Base-by-base conservation (phyloP, 2,888 invertebrate species). In the Mimas tiliae region DNA sequence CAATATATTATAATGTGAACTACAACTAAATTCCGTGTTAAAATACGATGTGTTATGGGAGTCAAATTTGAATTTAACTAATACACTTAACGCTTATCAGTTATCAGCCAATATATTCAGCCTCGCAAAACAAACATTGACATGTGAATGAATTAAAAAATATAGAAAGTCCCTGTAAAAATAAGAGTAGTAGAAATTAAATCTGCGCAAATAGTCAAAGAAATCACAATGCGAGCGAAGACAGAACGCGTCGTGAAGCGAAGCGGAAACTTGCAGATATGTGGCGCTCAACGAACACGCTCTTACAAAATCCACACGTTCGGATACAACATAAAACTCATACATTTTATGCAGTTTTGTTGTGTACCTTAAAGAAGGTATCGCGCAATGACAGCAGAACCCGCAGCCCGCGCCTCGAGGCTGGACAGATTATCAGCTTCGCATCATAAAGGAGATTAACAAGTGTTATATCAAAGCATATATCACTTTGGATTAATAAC, bases 261-360 rank as follows among this genome's bases (percentile, higher is more conserved):
- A 81, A 84, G 80, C 83, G 80, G 84, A 76, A 86, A 85, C 72
- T 72, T 77, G 74, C 78, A 81, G 85, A 85, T 86, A 86, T 77
- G 68, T 69, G 68, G 70, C 71, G 73, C 73, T 75, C 72, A 69
- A 72, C 63, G 62, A 70, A 65, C 68, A 27, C 65, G 68, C 68
- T 66, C 68, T 67, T 42, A 34, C 63, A 19, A 16, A 38, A 63
- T 34, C 38, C 38, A 63, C 42, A 58, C 34, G 50, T 19, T 8
- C 51, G 50, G 33, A 58, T 47, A 48, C 33, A 33, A 21, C 51
- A 50, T 63, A 42, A 33, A 42, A 58, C 58, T 58, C 58, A 58
- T 42, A 42, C 14, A 58, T 11, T 58, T 38, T 58, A 12, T 19
- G 38, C 58, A 58, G 38, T 42, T 19, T 19, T 42, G 42, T 58